Conservation (phyloP, 2,113 vertebrate species). For the Cygnus atratus region DNA sequence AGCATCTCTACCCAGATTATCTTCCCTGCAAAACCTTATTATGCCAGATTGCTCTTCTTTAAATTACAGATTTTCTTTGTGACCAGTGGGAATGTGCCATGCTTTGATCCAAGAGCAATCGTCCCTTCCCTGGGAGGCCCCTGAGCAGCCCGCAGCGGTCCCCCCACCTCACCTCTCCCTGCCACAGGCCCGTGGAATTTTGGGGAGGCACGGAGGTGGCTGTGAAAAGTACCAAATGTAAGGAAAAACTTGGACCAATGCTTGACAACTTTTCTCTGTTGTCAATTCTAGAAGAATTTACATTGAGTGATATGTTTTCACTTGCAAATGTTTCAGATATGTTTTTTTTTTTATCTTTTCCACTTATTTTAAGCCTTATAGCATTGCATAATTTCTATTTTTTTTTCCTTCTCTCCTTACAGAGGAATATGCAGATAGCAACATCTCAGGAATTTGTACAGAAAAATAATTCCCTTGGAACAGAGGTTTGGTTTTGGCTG, state of each 20-base stretch:
- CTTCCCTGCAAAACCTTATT: not conserved
- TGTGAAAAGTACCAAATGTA: not conserved
- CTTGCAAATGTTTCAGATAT: constrained; percentile 46
- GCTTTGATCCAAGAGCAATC: not conserved
- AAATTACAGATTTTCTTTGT: not conserved
- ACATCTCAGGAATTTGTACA: not conserved
- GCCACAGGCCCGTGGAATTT: not conserved
- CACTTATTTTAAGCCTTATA: not conserved
- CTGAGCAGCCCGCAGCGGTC: accelerated
- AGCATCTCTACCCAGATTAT: not conserved
- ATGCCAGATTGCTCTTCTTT: not conserved
- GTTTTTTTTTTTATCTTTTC: not conserved
- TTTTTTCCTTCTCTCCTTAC: not conserved
- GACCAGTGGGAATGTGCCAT: not conserved
- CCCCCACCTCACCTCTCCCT: not conserved
- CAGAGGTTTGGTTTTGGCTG: not conserved
- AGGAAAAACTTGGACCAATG: not conserved
- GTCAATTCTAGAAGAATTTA: constrained; percentile 27
- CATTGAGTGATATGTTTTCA: constrained; percentile 34
- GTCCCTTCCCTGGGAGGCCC: not conserved
- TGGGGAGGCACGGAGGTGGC: not conserved
- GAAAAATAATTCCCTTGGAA: not conserved
- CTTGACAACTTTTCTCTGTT: not conserved
- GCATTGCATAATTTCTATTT: not conserved
- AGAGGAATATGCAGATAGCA: not conserved